Base-by-base conservation (phyloP, 2,888 invertebrate genomes). In the Danaus chrysippus region DNA sequence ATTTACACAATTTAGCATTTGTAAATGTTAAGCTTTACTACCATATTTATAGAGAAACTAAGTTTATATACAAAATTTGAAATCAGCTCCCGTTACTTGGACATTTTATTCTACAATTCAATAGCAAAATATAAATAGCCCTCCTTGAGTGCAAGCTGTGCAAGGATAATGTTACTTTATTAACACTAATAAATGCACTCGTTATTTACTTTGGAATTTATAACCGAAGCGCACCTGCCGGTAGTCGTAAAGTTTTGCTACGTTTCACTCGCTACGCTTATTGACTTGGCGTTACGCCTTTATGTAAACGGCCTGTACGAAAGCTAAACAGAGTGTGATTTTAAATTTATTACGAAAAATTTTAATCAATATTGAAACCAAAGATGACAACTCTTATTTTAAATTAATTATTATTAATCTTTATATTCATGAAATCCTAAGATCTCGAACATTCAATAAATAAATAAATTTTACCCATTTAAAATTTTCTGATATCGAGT, bases 161-260 rank as follows among this genome's bases (percentile, higher is more conserved):
- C 49, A 17, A 54, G 41, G 11, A 42, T 52, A 53, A 42, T 64
- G 67, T 66, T 71, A 78, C 75, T 81, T 85, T 84, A 86, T 82
- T 84, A 79, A 73, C 71, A 74, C 74, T 84, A 86, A 86, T 86
- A 86, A 87, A 84, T 86, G 85, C 84, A 86, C 78, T 83, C 76
- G 80, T 85, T 86, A 86, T 83, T 85, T 85, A 81, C 81, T 83
- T 74, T 79, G 77, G 71, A 83, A 85, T 86, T 84, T 86, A 86
- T 84, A 73, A 80, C 71, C 69, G 62, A 68, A 69, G 73, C 79
- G 69, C 88, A 87, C 84, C 85, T 87, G 87, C 70, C 49, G 43
- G 77, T 70, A 73, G 68, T 76, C 81, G 76, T 86, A 83, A 84
- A 87, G 73, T 81, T 34, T 82, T 78, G 82, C 78, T 76, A 72